These are phyloP conservation scores for Darevskia mixta DNA, from an alignment of 2,797 vertebrate genomes.

Conservation along the genomic window DNA sequence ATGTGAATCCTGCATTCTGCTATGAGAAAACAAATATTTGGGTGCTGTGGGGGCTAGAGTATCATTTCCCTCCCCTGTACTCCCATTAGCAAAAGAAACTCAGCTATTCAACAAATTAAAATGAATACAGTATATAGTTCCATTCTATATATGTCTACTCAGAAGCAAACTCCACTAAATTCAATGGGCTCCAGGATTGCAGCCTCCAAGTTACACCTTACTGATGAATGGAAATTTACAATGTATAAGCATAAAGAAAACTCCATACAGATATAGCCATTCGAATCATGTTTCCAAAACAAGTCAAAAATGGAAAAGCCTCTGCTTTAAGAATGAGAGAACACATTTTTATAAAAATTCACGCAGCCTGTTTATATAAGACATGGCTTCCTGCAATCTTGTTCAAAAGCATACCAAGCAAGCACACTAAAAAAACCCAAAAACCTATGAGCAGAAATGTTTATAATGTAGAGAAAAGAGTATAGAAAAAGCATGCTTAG, in stretches of 20 bases:
- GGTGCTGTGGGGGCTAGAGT: not conserved
- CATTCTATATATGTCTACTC: not conserved
- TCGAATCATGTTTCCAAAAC: not conserved
- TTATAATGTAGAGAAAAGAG: not conserved
- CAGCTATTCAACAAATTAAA: not conserved
- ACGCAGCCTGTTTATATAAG: not conserved
- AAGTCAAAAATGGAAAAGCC: not conserved
- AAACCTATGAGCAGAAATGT: not conserved
- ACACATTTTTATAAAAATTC: not conserved
- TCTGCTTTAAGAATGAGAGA: not conserved
- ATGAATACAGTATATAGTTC: not conserved
- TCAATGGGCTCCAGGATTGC: not conserved
- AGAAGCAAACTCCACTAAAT: not conserved
- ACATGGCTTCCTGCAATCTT: not conserved
- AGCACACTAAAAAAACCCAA: not conserved
- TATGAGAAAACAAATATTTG: not conserved
- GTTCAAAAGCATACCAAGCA: not conserved
- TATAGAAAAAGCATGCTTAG: not conserved
- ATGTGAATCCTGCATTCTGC: not conserved
- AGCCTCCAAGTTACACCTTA: not conserved
- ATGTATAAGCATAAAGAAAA: not conserved
- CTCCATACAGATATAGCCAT: constrained; percentile 1
- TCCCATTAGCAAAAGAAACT: not conserved
- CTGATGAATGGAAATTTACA: not conserved
- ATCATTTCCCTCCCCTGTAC: not conserved